Evolutionary conservation across 2,888 invertebrate genomes (phyloP).

Genomic region (Chrysotoxum bicinctum): DNA sequence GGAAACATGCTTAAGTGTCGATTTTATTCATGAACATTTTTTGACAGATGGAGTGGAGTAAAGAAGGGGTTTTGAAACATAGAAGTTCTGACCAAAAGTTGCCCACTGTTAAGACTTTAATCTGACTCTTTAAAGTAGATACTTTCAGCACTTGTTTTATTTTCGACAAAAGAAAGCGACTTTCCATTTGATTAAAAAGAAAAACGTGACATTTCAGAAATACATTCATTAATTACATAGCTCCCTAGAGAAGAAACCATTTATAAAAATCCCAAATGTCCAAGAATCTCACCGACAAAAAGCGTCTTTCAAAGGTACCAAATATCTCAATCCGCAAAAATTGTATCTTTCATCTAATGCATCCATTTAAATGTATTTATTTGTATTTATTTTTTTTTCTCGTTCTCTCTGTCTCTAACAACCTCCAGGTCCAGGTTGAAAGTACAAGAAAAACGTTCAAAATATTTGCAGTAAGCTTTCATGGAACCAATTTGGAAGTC

Average conservation of each 20-base stretch:
- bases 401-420: not conserved
- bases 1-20: conserved; percentile 53
- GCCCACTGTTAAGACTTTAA: not conserved
- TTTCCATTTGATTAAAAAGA: conserved; percentile 9
- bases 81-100: conserved; percentile 11
- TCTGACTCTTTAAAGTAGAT: not conserved
- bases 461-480: conserved; percentile 46
- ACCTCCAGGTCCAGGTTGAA: too few species aligned
- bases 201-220: conserved; percentile 32
- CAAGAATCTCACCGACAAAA: conserved; percentile 11
- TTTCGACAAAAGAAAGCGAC: not conserved
- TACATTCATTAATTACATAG: conserved; percentile 50
- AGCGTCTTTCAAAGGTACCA: not conserved
- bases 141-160: not conserved
- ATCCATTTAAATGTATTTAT: not conserved
- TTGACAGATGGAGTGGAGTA: conserved; percentile 14
- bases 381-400: not conserved
- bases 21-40: conserved; percentile 24
- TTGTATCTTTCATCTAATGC: conserved; percentile 10
- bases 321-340: conserved; percentile 22
- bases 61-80: not conserved
- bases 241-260: conserved; percentile 20
- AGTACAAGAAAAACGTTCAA: conserved; percentile 13
- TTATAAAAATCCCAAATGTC: conserved; percentile 52
- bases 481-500: conserved; percentile 31